A percentile compares a stretch with the other conserved stretches of the same genome.
These are phyloP conservation scores for Leucoraja erinaceus DNA, from an alignment of 2,113 vertebrate genomes.

Conservation along the genomic window DNA sequence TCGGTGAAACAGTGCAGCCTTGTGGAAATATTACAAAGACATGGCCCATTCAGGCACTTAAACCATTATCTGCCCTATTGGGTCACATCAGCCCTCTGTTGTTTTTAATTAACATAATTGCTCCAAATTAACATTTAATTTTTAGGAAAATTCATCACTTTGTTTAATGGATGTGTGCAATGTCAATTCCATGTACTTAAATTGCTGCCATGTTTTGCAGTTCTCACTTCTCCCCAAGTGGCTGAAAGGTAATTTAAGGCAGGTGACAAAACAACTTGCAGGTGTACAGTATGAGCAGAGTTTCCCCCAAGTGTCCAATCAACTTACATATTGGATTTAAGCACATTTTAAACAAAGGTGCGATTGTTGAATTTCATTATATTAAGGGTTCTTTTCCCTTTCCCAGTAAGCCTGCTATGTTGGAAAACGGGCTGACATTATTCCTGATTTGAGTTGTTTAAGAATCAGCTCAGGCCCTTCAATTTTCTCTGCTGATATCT, in stretches of 20 bases:
- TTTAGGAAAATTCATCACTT: constrained; percentile 3
- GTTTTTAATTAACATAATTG: background rate
- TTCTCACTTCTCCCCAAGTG: no score
- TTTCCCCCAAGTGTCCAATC: background rate
- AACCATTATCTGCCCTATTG: background rate
- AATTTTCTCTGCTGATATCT: background rate
- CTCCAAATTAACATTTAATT: background rate
- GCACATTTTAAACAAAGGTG: background rate
- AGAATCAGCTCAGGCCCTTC: background rate
- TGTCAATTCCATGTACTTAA: background rate
- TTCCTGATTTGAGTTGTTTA: background rate
- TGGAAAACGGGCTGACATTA: background rate
- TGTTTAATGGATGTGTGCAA: background rate
- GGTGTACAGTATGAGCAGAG: background rate
- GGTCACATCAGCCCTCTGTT: background rate
- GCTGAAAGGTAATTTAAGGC: background rate
- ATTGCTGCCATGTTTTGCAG: background rate
- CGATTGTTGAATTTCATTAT: background rate
- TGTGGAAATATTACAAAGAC: background rate
- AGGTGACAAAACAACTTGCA: background rate
- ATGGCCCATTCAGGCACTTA: background rate
- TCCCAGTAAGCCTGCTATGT: background rate
- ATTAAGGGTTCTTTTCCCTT: background rate
- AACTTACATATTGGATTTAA: background rate
- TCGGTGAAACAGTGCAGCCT: background rate